Conservation (phyloP, 1,140 invertebrate species). For the Drosophila truncata region DNA sequence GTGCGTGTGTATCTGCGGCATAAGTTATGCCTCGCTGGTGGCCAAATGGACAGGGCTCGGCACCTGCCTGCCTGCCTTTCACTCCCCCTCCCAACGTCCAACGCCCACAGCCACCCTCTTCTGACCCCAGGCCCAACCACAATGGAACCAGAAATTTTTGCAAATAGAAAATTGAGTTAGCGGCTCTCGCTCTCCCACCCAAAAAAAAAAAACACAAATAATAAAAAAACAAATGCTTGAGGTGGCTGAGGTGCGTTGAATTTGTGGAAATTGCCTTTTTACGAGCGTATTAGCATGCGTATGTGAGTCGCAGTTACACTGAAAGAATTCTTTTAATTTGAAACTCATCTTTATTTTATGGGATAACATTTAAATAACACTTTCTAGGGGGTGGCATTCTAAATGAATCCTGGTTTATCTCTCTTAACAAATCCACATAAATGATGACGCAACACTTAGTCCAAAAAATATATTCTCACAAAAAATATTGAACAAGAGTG, state of each 20-base stretch:
- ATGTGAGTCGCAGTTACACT: slow-evolving; percentile 29
- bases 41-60: slow-evolving; percentile 46
- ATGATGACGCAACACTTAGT: neutral
- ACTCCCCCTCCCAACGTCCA: neutral
- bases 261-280: slow-evolving; percentile 84
- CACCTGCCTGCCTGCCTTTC: slow-evolving; percentile 9
- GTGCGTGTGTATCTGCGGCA: slow-evolving; percentile 54
- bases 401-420: no score
- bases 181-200: slow-evolving; percentile 33
- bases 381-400: neutral
- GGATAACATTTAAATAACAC: neutral
- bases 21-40: slow-evolving; percentile 66
- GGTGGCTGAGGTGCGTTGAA: slow-evolving; percentile 63
- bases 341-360: neutral
- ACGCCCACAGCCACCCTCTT: slow-evolving; percentile 1
- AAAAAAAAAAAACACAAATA: neutral
- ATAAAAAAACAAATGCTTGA: slow-evolving; percentile 56
- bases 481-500: neutral
- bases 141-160: slow-evolving; percentile 60
- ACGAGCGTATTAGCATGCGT: slow-evolving; percentile 78
- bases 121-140: slow-evolving; percentile 51
- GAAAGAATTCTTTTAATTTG: neutral
- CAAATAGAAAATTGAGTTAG: slow-evolving; percentile 83
- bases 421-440: neutral
- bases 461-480: neutral